Evolutionary conservation across 1,140 invertebrate genomes (phyloP).

Genomic region (Mylabris phalerata): DNA sequence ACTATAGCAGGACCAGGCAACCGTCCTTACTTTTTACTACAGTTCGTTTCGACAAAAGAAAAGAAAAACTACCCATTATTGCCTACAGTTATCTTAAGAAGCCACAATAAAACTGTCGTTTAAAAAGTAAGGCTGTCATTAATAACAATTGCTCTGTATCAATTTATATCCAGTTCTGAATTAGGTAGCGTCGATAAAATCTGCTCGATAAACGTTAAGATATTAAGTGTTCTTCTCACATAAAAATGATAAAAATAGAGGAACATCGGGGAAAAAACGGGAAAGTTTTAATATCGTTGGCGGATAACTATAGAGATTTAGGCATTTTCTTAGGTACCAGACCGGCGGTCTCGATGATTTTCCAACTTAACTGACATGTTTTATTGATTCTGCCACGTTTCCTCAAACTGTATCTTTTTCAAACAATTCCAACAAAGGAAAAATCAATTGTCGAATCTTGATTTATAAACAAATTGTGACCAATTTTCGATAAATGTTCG

Average conservation of each 20-base stretch:
- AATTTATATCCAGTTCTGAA: conserved; percentile 35
- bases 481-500: conserved; percentile 9
- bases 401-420: too few relatives aligned
- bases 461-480: not conserved
- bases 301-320: too few relatives aligned
- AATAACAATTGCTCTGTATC: conserved; percentile 39
- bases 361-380: too few relatives aligned
- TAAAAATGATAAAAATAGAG: too few relatives aligned
- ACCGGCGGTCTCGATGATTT: too few relatives aligned
- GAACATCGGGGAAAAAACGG: too few relatives aligned
- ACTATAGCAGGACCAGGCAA: conserved; percentile 21
- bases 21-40: conserved; percentile 40
- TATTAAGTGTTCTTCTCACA: too few relatives aligned
- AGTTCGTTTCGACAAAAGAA: conserved; percentile 31
- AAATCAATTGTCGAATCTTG: not conserved
- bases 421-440: too few relatives aligned
- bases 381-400: too few relatives aligned
- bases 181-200: conserved; percentile 35
- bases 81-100: conserved; percentile 43
- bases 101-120: conserved; percentile 42
- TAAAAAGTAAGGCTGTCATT: conserved; percentile 39
- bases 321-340: too few relatives aligned
- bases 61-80: conserved; percentile 41
- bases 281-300: too few relatives aligned
- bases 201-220: conserved; percentile 1